phyloP scores from a whole-genome alignment of 1,140 invertebrate genomes.

The Bombus confusus region DNA sequence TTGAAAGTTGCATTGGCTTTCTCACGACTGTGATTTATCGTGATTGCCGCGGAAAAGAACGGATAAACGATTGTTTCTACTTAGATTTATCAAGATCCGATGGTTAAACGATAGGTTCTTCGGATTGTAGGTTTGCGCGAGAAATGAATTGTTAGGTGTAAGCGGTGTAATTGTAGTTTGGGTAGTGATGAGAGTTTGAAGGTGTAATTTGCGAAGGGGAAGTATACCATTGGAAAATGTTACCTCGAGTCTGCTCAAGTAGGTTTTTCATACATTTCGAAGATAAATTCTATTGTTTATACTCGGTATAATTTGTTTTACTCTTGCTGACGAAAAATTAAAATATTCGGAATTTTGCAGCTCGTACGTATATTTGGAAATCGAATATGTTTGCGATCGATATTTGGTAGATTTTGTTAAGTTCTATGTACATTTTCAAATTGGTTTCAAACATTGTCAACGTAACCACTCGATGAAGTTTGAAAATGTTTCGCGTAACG shows the following conservation, averaged over 20 bases:
- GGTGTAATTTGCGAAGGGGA: not conserved
- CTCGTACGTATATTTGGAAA: too few species aligned
- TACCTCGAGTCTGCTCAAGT: too few species aligned
- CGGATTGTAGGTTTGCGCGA: not conserved
- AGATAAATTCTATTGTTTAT: too few species aligned
- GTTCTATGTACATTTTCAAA: too few species aligned
- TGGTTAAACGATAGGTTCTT: not conserved
- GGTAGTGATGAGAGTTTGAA: not conserved
- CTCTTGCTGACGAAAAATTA: fast-evolving
- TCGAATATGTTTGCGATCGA: too few species aligned
- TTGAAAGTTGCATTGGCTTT: not conserved
- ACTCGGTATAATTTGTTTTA: too few species aligned
- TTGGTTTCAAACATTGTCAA: too few species aligned
- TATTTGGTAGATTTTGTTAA: too few species aligned
- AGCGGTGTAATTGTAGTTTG: not conserved
- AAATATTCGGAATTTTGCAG: too few species aligned
- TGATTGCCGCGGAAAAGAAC: not conserved
- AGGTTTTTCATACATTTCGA: too few species aligned
- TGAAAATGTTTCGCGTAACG: too few species aligned
- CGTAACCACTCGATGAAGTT: too few species aligned
- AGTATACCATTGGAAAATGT: not conserved
- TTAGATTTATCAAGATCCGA: not conserved
- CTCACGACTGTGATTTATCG: not conserved
- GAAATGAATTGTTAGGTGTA: not conserved
- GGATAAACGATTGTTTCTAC: not conserved